Evolutionary conservation across 2,888 invertebrate species (phyloP), one percentile per base, ranked within the genome.

Genomic region (Scaptomyza tumidula): DNA sequence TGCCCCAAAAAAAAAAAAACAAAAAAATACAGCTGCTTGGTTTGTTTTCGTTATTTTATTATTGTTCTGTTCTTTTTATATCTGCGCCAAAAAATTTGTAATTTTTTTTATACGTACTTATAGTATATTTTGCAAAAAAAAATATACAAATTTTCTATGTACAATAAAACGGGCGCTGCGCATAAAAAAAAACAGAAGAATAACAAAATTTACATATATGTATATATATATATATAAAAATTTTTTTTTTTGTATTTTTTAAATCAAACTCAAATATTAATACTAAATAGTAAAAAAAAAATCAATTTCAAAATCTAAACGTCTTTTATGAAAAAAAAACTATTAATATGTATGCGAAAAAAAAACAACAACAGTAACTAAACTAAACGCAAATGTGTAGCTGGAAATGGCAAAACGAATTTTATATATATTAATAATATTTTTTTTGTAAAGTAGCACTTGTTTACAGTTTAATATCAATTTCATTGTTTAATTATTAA

Each of bases 41-140:
- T 63, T 83, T 83, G 84, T 55, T 76, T 77, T 70, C 67, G 68
- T 81, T 79, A 66, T 83, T 82, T 87, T 71, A 74, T 70, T 54
- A 87, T 80, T 82, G 75, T 72, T 81, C 62, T 81, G 74, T 79
- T 81, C 73, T 73, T 70, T 79, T 64, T 79, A 68, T 67, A 65
- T 76, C 71, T 84, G 72, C 87, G 78, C 85, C 78, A 87, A 82
- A 82, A 86, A 86, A 80, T 80, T 80, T 83, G 79, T 87, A 83
- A 71, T 71, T 64, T 65, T 74, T 74, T 71, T 64, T 65, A 59
- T 65, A 75, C 78, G 67, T 74, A 74, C 64, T 68, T 72, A 70
- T 37, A n/a, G 19, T n/a, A 37, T 37, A n/a, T 37, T 37, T 37
- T 37, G 68, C 44, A 69, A 68, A 60, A 59, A 46, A 73, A 19